phyloP scores from a whole-genome alignment of 2,797 vertebrate species.

The Borostomias antarcticus region DNA sequence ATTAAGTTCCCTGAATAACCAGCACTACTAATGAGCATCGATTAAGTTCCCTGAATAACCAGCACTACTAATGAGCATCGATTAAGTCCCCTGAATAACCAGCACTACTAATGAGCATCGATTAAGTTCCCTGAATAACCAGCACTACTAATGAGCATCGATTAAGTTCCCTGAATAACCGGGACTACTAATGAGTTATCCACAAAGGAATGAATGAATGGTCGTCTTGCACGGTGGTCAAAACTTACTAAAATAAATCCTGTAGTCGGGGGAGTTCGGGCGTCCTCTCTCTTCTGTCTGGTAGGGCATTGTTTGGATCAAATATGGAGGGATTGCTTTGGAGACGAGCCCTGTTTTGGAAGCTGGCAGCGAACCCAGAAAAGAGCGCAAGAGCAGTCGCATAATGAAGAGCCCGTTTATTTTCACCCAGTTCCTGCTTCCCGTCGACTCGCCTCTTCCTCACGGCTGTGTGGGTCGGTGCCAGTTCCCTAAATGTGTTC shows the following conservation, averaged over 20 bases:
- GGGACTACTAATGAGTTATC: too few relatives aligned
- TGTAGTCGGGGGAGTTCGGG: constrained; percentile 79
- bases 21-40: too few relatives aligned
- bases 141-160: too few relatives aligned
- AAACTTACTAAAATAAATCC: constrained; percentile 94
- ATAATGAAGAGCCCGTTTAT: constrained; percentile 48
- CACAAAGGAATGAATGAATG: not conserved
- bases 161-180: too few relatives aligned
- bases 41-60: too few relatives aligned
- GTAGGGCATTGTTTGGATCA: constrained; percentile 76
- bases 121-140: too few relatives aligned
- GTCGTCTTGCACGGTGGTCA: not conserved
- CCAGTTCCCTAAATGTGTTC: not conserved
- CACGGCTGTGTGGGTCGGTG: not conserved
- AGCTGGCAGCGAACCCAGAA: constrained; percentile 32
- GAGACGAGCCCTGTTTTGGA: constrained; percentile 44
- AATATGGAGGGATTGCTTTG: constrained; percentile 37
- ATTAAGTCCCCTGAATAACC: too few relatives aligned
- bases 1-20: too few relatives aligned
- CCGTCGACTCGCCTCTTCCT: constrained; percentile 20
- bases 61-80: too few relatives aligned
- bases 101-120: too few relatives aligned
- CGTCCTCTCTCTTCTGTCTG: constrained; percentile 83
- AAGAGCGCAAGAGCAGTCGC: constrained; percentile 47
- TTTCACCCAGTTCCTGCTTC: constrained; percentile 49